Percentiles rank a stretch among this genome's conserved stretches.
phyloP scores from a whole-genome alignment of 2,797 vertebrate species.

The Anabacerthia variegaticeps region DNA sequence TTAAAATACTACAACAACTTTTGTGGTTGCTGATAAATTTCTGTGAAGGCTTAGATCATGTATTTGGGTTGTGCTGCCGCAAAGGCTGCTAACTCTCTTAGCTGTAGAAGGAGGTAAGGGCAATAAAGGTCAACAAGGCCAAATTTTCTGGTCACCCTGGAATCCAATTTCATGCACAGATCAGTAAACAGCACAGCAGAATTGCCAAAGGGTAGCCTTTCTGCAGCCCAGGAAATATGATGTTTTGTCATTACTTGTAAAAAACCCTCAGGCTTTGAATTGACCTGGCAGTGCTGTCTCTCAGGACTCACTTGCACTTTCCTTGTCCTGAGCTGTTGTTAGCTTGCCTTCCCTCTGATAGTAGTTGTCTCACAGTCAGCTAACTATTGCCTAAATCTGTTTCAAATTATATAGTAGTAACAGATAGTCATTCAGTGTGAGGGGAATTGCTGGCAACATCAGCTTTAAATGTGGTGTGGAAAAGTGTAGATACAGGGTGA shows the following conservation, averaged over 20 bases:
- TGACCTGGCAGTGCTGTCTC: not conserved
- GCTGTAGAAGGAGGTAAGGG: not conserved
- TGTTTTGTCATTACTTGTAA: not conserved
- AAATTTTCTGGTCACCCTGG: not conserved
- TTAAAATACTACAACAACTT: not conserved
- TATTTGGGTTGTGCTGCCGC: not conserved
- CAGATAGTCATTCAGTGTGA: not conserved
- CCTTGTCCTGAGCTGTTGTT: not conserved
- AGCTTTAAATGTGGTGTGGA: not conserved
- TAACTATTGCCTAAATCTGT: not conserved
- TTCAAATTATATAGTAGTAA: not conserved
- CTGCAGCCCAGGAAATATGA: not conserved
- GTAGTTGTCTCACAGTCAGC: not conserved
- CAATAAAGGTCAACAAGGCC: not conserved
- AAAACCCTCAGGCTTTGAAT: not conserved
- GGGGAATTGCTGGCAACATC: not conserved
- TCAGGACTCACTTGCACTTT: not conserved
- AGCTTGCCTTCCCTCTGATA: not conserved
- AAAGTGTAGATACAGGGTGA: not conserved
- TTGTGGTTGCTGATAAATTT: not conserved
- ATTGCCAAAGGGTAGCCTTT: not conserved
- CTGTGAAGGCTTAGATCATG: not conserved
- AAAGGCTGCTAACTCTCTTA: not conserved
- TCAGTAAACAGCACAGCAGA: not conserved
- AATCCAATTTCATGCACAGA: conserved; percentile 5